Percentiles rank a stretch among this genome's conserved stretches.
These are phyloP conservation scores for Druceiella hillmani DNA, from an alignment of 2,888 invertebrate species.

Conservation along the genomic window DNA sequence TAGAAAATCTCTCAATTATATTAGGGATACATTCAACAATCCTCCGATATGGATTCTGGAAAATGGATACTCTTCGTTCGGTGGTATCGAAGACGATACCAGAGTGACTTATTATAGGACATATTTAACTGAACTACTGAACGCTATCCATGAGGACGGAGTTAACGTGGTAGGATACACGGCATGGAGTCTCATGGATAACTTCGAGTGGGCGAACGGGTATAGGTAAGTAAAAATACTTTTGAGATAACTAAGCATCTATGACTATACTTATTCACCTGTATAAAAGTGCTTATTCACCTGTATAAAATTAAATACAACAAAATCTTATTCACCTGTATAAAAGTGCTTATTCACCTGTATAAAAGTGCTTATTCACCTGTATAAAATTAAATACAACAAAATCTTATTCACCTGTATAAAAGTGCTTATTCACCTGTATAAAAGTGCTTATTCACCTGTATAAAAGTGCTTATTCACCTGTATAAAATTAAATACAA, in stretches of 20 bases:
- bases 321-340: too few species aligned
- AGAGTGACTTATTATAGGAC: slow-evolving; percentile 55
- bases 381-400: too few species aligned
- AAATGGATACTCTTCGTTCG: slow-evolving; percentile 50
- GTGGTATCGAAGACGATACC: slow-evolving; percentile 46
- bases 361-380: too few species aligned
- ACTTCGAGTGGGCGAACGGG: slow-evolving; percentile 77
- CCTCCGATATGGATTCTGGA: slow-evolving; percentile 52
- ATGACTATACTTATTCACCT: too few species aligned
- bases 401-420: too few species aligned
- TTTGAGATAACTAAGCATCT: slow-evolving; percentile 28
- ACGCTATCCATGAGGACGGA: slow-evolving; percentile 52
- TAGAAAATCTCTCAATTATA: slow-evolving; percentile 49
- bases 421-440: too few species aligned
- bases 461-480: too few species aligned
- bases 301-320: too few species aligned
- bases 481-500: too few species aligned
- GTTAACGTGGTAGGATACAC: slow-evolving; percentile 66
- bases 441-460: too few species aligned
- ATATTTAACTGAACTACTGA: slow-evolving; percentile 44
- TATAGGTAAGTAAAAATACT: slow-evolving; percentile 68
- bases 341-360: too few species aligned
- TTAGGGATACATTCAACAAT: slow-evolving; percentile 48
- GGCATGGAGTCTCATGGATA: slow-evolving; percentile 79
- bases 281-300: too few species aligned